Percentiles rank a stretch among this genome's conserved stretches.
Evolutionary conservation across 1,140 invertebrate genomes (phyloP).

Genomic region (Drosophila subpulchrella): DNA sequence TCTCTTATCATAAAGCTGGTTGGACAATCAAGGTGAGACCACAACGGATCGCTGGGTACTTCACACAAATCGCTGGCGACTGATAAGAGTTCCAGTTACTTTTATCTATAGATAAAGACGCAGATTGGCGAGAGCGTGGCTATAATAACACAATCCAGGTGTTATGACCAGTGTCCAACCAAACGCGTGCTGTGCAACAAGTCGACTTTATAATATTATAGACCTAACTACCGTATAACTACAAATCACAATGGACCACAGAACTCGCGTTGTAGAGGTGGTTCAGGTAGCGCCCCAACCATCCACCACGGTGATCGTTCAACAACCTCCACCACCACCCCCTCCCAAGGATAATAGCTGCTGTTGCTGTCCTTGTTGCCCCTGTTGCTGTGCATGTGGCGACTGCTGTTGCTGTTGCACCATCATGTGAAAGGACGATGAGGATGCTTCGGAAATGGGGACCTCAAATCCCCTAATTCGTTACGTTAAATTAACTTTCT

Average conservation of each 20-base stretch:
- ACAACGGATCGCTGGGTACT: constrained; percentile 9
- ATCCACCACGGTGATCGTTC: constrained; percentile 65
- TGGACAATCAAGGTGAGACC: constrained; percentile 12
- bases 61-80: constrained; percentile 18
- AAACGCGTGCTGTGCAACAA: constrained; percentile 35
- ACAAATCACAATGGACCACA: constrained; percentile 51
- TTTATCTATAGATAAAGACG: constrained; percentile 49
- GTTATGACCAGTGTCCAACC: constrained; percentile 19
- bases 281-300: constrained; percentile 58
- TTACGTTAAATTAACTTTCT: constrained; percentile 81
- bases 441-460: background rate
- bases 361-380: constrained; percentile 63
- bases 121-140: constrained; percentile 33
- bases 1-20: background rate
- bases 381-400: constrained; percentile 65
- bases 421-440: constrained; percentile 57
- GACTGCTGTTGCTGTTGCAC: constrained; percentile 74
- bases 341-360: constrained; percentile 64
- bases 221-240: background rate
- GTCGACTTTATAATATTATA: constrained; percentile 1
- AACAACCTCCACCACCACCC: constrained; percentile 37
- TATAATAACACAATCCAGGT: constrained; percentile 29
- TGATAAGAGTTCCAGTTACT: constrained; percentile 24
- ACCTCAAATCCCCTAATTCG: constrained; percentile 60
- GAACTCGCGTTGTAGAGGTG: constrained; percentile 65